phyloP scores from a whole-genome alignment of 2,797 vertebrate genomes.

The Kryptolebias ocellatus region DNA sequence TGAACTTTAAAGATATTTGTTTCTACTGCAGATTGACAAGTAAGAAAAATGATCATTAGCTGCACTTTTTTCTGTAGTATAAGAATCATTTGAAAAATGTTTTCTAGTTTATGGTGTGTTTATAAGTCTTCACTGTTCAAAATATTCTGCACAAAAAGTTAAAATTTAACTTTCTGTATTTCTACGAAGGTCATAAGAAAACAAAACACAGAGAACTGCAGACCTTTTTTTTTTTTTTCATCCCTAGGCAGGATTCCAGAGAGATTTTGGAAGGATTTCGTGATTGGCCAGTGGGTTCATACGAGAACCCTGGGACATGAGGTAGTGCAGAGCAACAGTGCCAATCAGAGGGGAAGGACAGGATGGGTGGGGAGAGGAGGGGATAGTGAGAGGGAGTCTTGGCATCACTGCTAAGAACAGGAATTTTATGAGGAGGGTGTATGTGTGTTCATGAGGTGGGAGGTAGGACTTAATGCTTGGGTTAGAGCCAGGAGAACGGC shows the following conservation, averaged over 20 bases:
- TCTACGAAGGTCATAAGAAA: slow-evolving; percentile 1
- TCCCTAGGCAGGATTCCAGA: slow-evolving; percentile 18
- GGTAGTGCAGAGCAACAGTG: slow-evolving; percentile 50
- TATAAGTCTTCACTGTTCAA: neutral
- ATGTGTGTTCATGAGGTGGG: slow-evolving; percentile 37
- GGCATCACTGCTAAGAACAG: slow-evolving; percentile 45
- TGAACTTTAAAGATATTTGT: neutral
- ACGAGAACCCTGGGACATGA: slow-evolving; percentile 58
- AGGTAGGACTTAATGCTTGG: slow-evolving; percentile 47
- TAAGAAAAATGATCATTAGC: no score
- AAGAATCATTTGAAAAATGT: no score
- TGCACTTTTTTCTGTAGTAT: no score
- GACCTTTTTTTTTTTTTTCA: slow-evolving; percentile 1
- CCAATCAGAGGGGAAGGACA: slow-evolving; percentile 55
- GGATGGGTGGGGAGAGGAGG: slow-evolving; percentile 51
- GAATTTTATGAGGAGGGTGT: slow-evolving; percentile 42
- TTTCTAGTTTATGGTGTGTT: neutral
- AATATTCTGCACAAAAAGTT: neutral
- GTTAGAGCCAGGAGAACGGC: slow-evolving; percentile 49
- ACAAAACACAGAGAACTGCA: slow-evolving; percentile 14
- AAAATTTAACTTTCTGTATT: neutral
- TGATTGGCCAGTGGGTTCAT: slow-evolving; percentile 46
- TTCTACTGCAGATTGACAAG: no score
- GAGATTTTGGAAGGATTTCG: slow-evolving; percentile 28
- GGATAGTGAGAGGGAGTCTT: slow-evolving; percentile 40